Evolutionary conservation across 2,888 invertebrate genomes (phyloP).

Genomic region (Drosophila macrospina): DNA sequence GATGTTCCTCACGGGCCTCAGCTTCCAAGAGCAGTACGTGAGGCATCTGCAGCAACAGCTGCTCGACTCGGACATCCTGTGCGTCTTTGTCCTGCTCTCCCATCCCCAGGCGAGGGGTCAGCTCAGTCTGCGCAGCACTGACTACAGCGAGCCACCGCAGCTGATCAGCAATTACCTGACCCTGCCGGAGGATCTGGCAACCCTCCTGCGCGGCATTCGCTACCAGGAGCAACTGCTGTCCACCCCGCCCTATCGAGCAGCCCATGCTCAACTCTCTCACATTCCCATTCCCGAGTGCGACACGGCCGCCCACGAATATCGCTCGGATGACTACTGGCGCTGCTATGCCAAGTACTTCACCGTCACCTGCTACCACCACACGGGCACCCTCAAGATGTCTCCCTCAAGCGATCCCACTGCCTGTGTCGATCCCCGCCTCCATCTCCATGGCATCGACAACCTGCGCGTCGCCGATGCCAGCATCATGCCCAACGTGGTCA

Average conservation of each 20-base stretch:
- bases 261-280: slow-evolving; percentile 68
- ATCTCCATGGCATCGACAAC: slow-evolving; percentile 88
- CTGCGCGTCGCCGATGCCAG: slow-evolving; percentile 91
- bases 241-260: slow-evolving; percentile 84
- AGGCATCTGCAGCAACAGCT: slow-evolving; percentile 35
- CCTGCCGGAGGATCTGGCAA: slow-evolving; percentile 87
- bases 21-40: slow-evolving; percentile 44
- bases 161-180: slow-evolving; percentile 89
- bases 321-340: slow-evolving; percentile 87
- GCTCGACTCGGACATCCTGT: slow-evolving; percentile 77
- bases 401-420: slow-evolving; percentile 87
- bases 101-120: slow-evolving; percentile 86
- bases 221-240: slow-evolving; percentile 82
- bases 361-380: slow-evolving; percentile 89
- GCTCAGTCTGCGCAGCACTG: slow-evolving; percentile 86
- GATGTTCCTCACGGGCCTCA: slow-evolving; percentile 35
- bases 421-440: slow-evolving; percentile 89
- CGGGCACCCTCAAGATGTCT: slow-evolving; percentile 91
- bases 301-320: slow-evolving; percentile 52
- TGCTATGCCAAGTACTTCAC: slow-evolving; percentile 89
- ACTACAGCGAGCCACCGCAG: slow-evolving; percentile 87
- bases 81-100: slow-evolving; percentile 84
- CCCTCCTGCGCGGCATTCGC: slow-evolving; percentile 86
- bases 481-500: slow-evolving; percentile 91
- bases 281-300: slow-evolving; percentile 77